These are phyloP conservation scores for Anolis carolinensis DNA, from an alignment of 2,113 vertebrate species.

Conservation along the genomic window DNA sequence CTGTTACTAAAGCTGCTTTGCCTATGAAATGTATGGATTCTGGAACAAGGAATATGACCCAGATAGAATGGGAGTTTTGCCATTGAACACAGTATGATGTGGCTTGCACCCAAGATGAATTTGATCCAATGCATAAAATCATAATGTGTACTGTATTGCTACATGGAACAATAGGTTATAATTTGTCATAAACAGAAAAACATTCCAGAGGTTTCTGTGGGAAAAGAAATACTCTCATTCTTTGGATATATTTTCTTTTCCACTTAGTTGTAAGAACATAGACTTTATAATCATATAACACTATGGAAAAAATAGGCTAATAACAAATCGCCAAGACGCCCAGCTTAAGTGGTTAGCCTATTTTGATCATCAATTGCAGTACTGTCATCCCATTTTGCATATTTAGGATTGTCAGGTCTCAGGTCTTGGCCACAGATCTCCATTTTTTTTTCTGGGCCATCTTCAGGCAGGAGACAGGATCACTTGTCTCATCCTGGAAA, in stretches of 20 bases:
- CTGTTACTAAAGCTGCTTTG: not conserved
- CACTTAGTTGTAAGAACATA: not conserved
- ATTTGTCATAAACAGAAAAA: constrained; percentile 6
- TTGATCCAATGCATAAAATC: constrained; percentile 11
- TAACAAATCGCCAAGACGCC: too few species aligned
- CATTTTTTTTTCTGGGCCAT: too few species aligned
- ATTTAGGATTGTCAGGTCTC: too few species aligned
- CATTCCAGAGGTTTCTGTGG: constrained; percentile 16
- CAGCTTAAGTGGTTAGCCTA: too few species aligned
- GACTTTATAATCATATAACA: not conserved
- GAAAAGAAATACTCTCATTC: not conserved
- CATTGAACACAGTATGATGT: not conserved
- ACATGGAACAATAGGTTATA: constrained; percentile 6
- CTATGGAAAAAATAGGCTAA: not conserved
- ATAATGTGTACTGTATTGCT: constrained; percentile 22
- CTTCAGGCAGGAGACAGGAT: too few species aligned
- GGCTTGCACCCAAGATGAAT: constrained; percentile 23
- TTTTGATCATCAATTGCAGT: too few species aligned
- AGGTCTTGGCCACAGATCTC: too few species aligned
- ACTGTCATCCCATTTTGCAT: too few species aligned
- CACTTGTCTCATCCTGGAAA: too few species aligned
- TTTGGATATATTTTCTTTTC: not conserved
- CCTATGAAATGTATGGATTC: not conserved
- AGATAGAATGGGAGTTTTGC: not conserved
- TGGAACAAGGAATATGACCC: not conserved